A percentile compares a stretch with the other conserved stretches of the same genome.
phyloP scores from a whole-genome alignment of 2,113 vertebrate genomes.

The Uropsilus gracilis region DNA sequence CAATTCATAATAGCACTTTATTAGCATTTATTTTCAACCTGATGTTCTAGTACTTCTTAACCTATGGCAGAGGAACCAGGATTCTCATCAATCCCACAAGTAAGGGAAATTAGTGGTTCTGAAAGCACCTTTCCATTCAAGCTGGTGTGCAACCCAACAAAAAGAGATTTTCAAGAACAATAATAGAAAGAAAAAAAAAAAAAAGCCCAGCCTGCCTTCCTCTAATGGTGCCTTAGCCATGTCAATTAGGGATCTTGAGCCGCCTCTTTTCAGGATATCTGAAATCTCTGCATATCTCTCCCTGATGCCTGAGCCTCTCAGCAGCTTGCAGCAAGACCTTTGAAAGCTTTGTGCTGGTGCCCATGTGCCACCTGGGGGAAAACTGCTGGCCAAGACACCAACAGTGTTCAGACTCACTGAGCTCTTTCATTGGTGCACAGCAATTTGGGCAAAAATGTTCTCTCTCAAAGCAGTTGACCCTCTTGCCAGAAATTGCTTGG shows the following conservation, averaged over 20 bases:
- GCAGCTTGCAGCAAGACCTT: background rate
- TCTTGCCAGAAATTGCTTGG: slow-evolving; percentile 45
- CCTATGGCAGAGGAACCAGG: background rate
- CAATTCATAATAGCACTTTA: background rate
- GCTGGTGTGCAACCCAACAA: background rate
- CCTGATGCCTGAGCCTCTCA: background rate
- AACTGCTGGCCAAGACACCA: background rate
- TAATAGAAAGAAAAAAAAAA: no score
- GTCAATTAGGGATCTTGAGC: background rate
- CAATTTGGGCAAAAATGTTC: slow-evolving; percentile 25
- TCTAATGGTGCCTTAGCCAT: background rate
- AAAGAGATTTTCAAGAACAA: background rate
- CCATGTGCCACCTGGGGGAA: background rate
- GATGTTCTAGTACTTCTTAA: background rate
- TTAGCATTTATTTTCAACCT: background rate
- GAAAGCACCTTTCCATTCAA: background rate
- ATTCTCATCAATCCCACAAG: background rate
- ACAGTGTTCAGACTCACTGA: background rate
- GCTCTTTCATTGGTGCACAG: background rate
- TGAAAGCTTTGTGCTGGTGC: background rate
- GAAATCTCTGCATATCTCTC: background rate
- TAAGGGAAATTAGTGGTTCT: background rate
- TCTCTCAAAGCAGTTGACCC: slow-evolving; percentile 50
- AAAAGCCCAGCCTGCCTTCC: background rate
- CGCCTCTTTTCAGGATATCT: background rate